Base-by-base conservation (phyloP, 2,113 vertebrate species). In the Plotosus lineatus region DNA sequence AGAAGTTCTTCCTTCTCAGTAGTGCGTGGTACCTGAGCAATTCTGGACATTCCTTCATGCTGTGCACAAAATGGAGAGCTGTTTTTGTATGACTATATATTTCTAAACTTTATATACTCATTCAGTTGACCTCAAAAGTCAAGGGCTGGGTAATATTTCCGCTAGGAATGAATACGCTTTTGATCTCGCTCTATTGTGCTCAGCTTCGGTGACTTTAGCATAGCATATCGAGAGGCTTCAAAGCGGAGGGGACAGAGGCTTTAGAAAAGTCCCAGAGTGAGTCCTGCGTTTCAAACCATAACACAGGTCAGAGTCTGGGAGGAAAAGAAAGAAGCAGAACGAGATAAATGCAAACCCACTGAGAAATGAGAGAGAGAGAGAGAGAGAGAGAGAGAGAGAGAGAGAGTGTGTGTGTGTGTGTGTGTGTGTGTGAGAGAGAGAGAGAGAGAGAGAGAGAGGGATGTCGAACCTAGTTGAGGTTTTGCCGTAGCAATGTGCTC, bases 201-300 rank as follows among this genome's bases (percentile, higher is more conserved):
- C 55, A 6, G 44, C 84, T 68, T 85, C 81, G 81, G 88, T 77
- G 76, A 83, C 83, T 82, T 82, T 60, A 76, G 50, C 51, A 6
- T 40, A n/a, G 65, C 26, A 38, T 28, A 50, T 79, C 51, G 73
- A 44, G 77, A 81, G 79, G 79, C 68, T 83, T 65, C 83, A 71
- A 81, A 84, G 83, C 68, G 36, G 33, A 63, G 10, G n/a, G 50
- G 80, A 69, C 40, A 79, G 77, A 80, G 78, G 84, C 87, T 88
- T 90, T 77, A 83, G 85, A 89, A 85, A 84, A 75, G 75, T 82
- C 63, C 82, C 75, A 81, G 86, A 87, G 90, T 84, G 87, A 89
- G 85, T 83, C 86, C 85, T 84, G 88, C 90, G 89, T 90, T 89
- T 81, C 81, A 51, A 92, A 92, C 86, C 89, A 90, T 90, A 89